Evolutionary conservation across 2,797 vertebrate genomes (phyloP).

Genomic region (Crocidura indochinensis): DNA sequence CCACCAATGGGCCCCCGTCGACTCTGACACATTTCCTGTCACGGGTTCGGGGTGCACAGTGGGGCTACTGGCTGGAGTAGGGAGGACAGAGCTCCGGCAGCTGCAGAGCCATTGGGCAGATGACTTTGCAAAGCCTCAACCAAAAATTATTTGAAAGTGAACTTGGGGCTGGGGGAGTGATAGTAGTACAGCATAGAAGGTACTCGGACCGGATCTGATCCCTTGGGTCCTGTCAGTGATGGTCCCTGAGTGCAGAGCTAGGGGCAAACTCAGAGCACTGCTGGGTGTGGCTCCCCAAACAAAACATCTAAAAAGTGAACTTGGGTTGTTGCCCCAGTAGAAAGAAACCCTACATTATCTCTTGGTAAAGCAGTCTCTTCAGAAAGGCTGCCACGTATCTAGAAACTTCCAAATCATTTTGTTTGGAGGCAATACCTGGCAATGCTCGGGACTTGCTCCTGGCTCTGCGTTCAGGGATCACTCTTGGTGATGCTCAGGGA

Average conservation of each 20-base stretch:
- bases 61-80: constrained; percentile 67
- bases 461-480: too few relatives aligned
- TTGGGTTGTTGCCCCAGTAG: constrained; percentile 79
- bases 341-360: constrained; percentile 88
- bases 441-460: too few relatives aligned
- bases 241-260: too few relatives aligned
- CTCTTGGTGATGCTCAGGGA: too few relatives aligned
- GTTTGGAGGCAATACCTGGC: background rate
- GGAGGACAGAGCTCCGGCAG: constrained; percentile 74
- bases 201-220: too few relatives aligned
- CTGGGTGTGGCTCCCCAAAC: too few relatives aligned
- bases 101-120: constrained; percentile 80
- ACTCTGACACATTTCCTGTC: constrained; percentile 87
- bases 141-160: constrained; percentile 85
- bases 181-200: too few relatives aligned
- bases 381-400: constrained; percentile 83
- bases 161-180: constrained; percentile 69
- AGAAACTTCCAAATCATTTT: background rate
- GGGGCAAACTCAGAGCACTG: too few relatives aligned
- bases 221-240: too few relatives aligned
- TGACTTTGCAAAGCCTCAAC: constrained; percentile 87
- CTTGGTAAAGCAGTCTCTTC: constrained; percentile 81
- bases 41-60: constrained; percentile 79
- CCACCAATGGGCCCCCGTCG: constrained; percentile 70
- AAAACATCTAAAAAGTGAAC: too few relatives aligned